phyloP scores from a whole-genome alignment of 2,888 invertebrate species.

The Muscina levida region DNA sequence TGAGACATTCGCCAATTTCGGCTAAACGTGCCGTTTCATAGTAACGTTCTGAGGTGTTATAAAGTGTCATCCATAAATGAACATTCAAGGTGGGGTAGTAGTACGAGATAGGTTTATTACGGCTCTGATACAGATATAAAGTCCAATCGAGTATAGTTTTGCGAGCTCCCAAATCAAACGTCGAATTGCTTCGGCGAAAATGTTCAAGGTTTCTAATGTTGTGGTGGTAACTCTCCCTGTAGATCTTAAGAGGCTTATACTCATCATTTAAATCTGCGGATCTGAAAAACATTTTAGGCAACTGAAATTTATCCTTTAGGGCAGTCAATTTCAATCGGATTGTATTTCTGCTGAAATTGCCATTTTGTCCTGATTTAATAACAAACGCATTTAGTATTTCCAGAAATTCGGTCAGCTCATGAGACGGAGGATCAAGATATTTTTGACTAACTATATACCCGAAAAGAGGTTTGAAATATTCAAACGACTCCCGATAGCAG shows the following conservation, averaged over 20 bases:
- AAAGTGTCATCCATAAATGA: slow-evolving; percentile 77
- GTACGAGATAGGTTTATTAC: slow-evolving; percentile 77
- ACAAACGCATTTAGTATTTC: slow-evolving; percentile 71
- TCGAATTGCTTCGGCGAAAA: slow-evolving; percentile 73
- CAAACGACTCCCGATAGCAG: slow-evolving; percentile 76
- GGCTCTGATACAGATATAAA: slow-evolving; percentile 76
- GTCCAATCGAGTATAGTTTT: slow-evolving; percentile 77
- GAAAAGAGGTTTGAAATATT: slow-evolving; percentile 76
- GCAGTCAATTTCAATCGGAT: slow-evolving; percentile 69
- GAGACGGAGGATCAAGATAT: slow-evolving; percentile 67
- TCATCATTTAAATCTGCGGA: slow-evolving; percentile 72
- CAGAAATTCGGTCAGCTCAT: slow-evolving; percentile 72
- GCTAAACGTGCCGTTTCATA: slow-evolving; percentile 72
- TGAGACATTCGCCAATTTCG: slow-evolving; percentile 74
- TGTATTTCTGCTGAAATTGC: slow-evolving; percentile 68
- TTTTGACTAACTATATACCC: slow-evolving; percentile 76
- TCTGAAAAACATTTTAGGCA: slow-evolving; percentile 73
- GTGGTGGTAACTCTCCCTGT: slow-evolving; percentile 75
- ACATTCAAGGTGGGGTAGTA: slow-evolving; percentile 76
- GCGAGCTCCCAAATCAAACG: slow-evolving; percentile 72
- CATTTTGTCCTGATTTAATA: slow-evolving; percentile 65
- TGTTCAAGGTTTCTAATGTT: slow-evolving; percentile 74
- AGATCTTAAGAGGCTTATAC: slow-evolving; percentile 72
- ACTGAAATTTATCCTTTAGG: slow-evolving; percentile 72
- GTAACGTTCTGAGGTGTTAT: slow-evolving; percentile 73